These are phyloP conservation scores for Salvator merianae DNA, from an alignment of 2,113 vertebrate species.

Conservation along the genomic window DNA sequence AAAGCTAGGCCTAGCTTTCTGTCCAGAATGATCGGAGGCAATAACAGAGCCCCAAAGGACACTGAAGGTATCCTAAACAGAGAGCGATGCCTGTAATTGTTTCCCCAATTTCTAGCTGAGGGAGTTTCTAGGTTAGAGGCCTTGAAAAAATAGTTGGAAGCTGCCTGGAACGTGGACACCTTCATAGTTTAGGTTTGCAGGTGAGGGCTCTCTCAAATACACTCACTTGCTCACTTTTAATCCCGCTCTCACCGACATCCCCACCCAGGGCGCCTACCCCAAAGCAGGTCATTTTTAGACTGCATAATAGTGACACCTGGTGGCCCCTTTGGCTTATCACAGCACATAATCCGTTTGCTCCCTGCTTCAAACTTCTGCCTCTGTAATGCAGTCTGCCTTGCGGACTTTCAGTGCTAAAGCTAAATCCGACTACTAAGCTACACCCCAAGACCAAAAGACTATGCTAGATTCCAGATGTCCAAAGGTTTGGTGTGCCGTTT, in stretches of 20 bases:
- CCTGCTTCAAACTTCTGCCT: neutral
- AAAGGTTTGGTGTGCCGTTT: neutral
- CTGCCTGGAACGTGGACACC: no score
- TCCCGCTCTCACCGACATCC: neutral
- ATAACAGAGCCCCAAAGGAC: neutral
- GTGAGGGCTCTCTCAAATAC: neutral
- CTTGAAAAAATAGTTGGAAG: neutral
- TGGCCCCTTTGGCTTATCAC: neutral
- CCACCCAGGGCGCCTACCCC: neutral
- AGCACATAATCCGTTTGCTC: neutral
- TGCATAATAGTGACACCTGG: constrained; percentile 5
- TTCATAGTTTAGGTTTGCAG: neutral
- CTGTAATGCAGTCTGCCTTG: neutral
- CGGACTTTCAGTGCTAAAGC: neutral
- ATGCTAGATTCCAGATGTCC: neutral
- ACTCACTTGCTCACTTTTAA: neutral
- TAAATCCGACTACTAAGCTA: neutral
- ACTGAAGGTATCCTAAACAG: neutral
- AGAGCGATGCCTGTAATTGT: no score
- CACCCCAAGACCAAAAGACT: neutral
- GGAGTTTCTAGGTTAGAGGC: neutral
- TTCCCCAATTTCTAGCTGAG: no score
- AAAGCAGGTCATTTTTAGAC: neutral
- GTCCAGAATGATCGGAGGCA: neutral
- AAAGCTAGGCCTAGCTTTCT: neutral